Base-by-base conservation (phyloP, 2,113 vertebrate species). In the Charadrius vociferus region DNA sequence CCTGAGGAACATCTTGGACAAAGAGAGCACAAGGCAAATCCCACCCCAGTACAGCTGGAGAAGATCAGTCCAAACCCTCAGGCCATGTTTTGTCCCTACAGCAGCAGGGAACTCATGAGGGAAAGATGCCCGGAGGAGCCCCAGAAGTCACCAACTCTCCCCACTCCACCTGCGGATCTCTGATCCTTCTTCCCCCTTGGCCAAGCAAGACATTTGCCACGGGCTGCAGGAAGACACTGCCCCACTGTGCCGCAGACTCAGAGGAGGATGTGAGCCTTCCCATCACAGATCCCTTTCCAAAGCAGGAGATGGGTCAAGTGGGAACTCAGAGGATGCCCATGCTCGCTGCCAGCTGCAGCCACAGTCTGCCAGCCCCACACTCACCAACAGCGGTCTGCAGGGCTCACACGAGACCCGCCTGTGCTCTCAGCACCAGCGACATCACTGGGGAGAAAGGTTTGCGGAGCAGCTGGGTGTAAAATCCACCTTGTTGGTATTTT, bases 251-350 rank as follows among this genome's bases (percentile, higher is more conserved):
- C 1, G 2, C 59, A 43, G 36, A 30, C 39, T 20, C 8, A 0
- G 36, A 43, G 58, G 18, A 8, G 18, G 8, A 47, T 1, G 1
- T 19, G 71, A 68, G 23, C 8, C 15, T 34, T 67, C 26, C 63
- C 26, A 36, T 36, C 43, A 32, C 21, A 53, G n/a, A n/a, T 14
- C 10, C n/a, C 55, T 21, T 53, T 39, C 71, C 71, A 83, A 62
- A 62, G 18, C 21, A 65, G 52, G 7, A 62, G 29, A 36, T 3
- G 7, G 15, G 22, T n/a, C 37, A 74, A 17, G 37, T 34, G 61
- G 37, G 43, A 32, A 43, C 36, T 36, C 2, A 0, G 32, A 52
- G 73, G 50, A 43, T 0, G 3, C 19, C 36, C 66, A 34, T 2
- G 6, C 12, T 65, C 8, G 2, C 66, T 49, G 50, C 65, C 81